Evolutionary conservation across 2,797 vertebrate species (phyloP), one percentile per base, ranked within the genome.

Genomic region (Chaenodraco wilsoni): DNA sequence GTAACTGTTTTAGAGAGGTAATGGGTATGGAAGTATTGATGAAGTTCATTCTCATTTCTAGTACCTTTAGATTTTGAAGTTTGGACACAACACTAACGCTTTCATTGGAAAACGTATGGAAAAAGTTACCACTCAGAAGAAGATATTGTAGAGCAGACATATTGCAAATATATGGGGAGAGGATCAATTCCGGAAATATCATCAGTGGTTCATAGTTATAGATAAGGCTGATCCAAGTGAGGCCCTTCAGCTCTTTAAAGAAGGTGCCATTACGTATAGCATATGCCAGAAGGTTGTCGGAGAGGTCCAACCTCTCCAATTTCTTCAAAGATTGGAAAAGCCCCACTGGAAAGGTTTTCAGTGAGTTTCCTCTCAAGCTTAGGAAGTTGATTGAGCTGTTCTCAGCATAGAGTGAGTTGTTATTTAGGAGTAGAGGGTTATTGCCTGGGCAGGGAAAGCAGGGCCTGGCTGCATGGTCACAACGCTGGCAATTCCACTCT

Each of bases 401-500:
- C 48, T 91, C 75, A 31, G 85, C 61, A 61, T 83, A 84, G 19
- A 96, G 87, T 0, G 93, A 91, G 5, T 88, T 81, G 33, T 69
- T 48, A 50, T 90, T 19, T 2, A 96, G 76, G 0, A 16, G 0
- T 15, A 96, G 85, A 16, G 95, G 33, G 9, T 21, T 63, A 69
- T 95, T 92, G 6, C 89, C 23, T 4, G 81, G 88, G 62, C 96
- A 97, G 19, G 96, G 94, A 69, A 93, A 92, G 74, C 96, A 97
- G 19, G 95, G 95, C 51, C 94, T 93, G 4, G 88, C 93, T 45
- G 96, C 95, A 21, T 96, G 95, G 79, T 97, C 95, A 57, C 96
- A 97, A 9, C 96, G 94, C 76, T 96, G 96, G 74, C 96, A 97
- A 60, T 97, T 97, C 88, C 96, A 96, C 2, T 95, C 94, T 61